Evolutionary conservation across 2,113 vertebrate genomes (phyloP), one percentile per base, ranked within the genome.

Genomic region (Corythaeola cristata): DNA sequence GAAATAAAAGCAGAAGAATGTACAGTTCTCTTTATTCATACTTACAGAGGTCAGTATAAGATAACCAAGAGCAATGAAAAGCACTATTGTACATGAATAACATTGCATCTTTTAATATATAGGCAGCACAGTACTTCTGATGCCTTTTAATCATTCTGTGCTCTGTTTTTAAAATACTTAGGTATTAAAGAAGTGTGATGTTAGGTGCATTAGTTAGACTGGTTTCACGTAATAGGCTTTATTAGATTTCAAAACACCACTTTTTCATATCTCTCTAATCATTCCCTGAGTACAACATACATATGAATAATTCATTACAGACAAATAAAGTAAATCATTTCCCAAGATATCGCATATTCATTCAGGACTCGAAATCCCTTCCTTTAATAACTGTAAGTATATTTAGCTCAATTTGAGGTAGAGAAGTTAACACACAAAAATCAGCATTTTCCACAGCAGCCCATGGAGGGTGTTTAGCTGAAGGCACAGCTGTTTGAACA

Each of bases 401-500:
- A 33, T 30, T 71, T 80, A 1, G 3, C 52, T 85, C 77, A 45
- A 41, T 63, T 72, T 62, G 9, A 47, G 10, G 9, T 53, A 24
- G 45, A 45, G 35, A 90, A 75, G 62, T 26, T 35, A 52, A 55
- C 6, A n/a, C 62, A 62, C n/a, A 41, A 27, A 83, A 72, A 39
- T 60, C 14, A 5, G 63, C 78, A 50, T 89, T 95, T 91, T 75
- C 50, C 3, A 2, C 67, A 73, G 82, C 73, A 87, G 78, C 58
- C 55, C 9, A 0, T 18, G 94, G 88, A 75, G 83, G 80, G 60
- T 72, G 74, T 81, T 89, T 27, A 87, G 92, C 85, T 60, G 67
- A 80, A 78, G 71, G 60, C 96, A 95, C 95, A 96, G 87, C 93
- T 97, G 97, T 87, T 93, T 63, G 76, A 96, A 80, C 76, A 90